Evolutionary conservation across 2,888 invertebrate genomes (phyloP).

Genomic region (Andrena fulva): DNA sequence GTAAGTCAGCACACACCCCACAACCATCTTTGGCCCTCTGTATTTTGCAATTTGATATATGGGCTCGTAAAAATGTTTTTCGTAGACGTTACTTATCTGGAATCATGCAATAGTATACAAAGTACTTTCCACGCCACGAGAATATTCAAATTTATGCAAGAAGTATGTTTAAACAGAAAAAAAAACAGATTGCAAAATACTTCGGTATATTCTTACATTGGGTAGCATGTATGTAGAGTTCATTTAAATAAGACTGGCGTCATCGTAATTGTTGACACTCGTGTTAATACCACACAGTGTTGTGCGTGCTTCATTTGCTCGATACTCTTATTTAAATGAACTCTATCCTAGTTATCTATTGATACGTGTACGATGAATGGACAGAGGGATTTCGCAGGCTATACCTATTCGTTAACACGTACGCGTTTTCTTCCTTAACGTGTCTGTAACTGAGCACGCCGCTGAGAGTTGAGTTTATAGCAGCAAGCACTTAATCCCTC

Average conservation of each 20-base stretch:
- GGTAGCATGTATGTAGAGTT: conserved; percentile 68
- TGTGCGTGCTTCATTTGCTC: background rate
- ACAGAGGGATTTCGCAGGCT: conserved; percentile 74
- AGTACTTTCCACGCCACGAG: background rate
- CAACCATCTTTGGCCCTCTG: conserved; percentile 83
- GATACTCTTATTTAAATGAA: conserved; percentile 58
- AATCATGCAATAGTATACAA: background rate
- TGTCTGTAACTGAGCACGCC: conserved; percentile 2
- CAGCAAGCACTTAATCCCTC: conserved; percentile 71
- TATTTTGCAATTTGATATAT: conserved; percentile 79
- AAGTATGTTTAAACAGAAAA: conserved; percentile 36
- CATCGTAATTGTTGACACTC: background rate
- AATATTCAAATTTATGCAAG: background rate
- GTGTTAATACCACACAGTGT: background rate
- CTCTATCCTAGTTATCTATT: conserved; percentile 65
- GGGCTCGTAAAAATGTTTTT: background rate
- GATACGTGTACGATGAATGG: conserved; percentile 76
- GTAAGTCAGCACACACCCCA: conserved; percentile 83
- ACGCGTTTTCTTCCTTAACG: background rate
- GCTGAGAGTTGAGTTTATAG: background rate
- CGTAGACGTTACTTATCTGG: background rate
- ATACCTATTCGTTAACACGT: conserved; percentile 2
- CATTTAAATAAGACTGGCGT: conserved; percentile 57
- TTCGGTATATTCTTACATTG: conserved; percentile 65
- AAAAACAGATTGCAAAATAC: conserved; percentile 76